A percentile compares a stretch with the other conserved stretches of the same genome.
Evolutionary conservation across 1,140 invertebrate genomes (phyloP).

Genomic region (Dendroctonus valens): DNA sequence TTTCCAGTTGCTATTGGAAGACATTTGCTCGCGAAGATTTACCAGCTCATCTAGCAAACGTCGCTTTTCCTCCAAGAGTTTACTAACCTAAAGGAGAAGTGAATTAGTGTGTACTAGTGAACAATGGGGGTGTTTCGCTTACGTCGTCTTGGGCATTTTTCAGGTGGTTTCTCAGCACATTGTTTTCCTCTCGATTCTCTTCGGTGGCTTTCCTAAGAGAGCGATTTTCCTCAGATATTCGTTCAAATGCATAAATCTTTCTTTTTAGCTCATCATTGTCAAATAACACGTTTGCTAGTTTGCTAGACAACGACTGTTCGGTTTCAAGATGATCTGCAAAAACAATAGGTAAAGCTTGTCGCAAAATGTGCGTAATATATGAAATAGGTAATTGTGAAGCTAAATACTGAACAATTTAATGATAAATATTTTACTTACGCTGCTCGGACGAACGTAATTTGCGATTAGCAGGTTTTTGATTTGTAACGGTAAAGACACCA

Average conservation of each 20-base stretch:
- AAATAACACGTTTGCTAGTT: conserved; percentile 50
- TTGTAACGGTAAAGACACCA: conserved; percentile 71
- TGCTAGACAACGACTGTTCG: conserved; percentile 3
- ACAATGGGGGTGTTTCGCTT: conserved; percentile 5
- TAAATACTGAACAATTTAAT: too few species aligned
- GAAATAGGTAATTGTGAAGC: too few species aligned
- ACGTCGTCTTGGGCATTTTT: conserved; percentile 71
- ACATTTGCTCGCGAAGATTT: conserved; percentile 59
- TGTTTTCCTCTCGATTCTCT: conserved; percentile 67
- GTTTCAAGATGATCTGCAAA: neutral
- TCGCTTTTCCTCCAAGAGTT: conserved; percentile 70
- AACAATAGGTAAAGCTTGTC: too few species aligned
- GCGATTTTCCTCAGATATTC: conserved; percentile 63
- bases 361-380: too few species aligned
- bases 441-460: too few species aligned
- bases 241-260: conserved; percentile 60
- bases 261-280: conserved; percentile 67
- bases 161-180: conserved; percentile 59
- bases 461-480: conserved; percentile 11
- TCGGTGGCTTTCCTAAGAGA: conserved; percentile 60
- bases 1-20: conserved; percentile 49
- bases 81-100: conserved; percentile 19
- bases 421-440: too few species aligned
- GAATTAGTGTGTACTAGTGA: conserved; percentile 25
- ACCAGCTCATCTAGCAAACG: conserved; percentile 67